Percentiles rank a stretch among this genome's conserved stretches.
These are phyloP conservation scores for Linnaemya tessellans DNA, from an alignment of 2,888 invertebrate species.

Conservation along the genomic window DNA sequence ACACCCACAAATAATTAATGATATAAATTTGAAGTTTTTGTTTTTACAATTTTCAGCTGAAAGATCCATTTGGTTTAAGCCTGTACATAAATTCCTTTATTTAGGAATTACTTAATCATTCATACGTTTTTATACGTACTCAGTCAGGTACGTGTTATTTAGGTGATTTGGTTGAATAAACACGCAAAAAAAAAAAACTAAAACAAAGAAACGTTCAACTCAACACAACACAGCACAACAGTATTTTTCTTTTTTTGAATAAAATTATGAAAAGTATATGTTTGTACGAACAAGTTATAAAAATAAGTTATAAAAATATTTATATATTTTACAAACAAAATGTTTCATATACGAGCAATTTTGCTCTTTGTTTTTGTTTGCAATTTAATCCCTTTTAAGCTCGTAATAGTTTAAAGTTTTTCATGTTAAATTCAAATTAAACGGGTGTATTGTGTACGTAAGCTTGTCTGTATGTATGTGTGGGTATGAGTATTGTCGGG, in stretches of 20 bases:
- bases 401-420: slow-evolving; percentile 41
- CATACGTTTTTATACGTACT: background rate
- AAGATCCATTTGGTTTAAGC: slow-evolving; percentile 23
- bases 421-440: slow-evolving; percentile 57
- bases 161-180: slow-evolving; percentile 47
- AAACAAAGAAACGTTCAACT: background rate
- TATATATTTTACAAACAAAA: slow-evolving; percentile 7
- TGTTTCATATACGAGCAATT: slow-evolving; percentile 1
- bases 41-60: background rate
- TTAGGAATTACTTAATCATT: slow-evolving; percentile 36
- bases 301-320: slow-evolving; percentile 16
- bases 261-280: slow-evolving; percentile 29
- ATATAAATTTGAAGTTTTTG: background rate
- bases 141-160: slow-evolving; percentile 13
- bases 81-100: slow-evolving; percentile 11
- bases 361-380: slow-evolving; percentile 39
- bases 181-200: background rate
- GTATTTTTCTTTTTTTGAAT: slow-evolving; percentile 14
- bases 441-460: background rate
- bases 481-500: background rate
- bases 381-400: slow-evolving; percentile 56
- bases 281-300: background rate
- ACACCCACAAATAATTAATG: slow-evolving; percentile 20
- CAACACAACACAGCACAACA: slow-evolving; percentile 8
- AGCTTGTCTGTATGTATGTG: background rate